Percentiles rank a stretch among this genome's conserved stretches.
Evolutionary conservation across 2,797 vertebrate species (phyloP).

Genomic region (Furcifer pardalis): DNA sequence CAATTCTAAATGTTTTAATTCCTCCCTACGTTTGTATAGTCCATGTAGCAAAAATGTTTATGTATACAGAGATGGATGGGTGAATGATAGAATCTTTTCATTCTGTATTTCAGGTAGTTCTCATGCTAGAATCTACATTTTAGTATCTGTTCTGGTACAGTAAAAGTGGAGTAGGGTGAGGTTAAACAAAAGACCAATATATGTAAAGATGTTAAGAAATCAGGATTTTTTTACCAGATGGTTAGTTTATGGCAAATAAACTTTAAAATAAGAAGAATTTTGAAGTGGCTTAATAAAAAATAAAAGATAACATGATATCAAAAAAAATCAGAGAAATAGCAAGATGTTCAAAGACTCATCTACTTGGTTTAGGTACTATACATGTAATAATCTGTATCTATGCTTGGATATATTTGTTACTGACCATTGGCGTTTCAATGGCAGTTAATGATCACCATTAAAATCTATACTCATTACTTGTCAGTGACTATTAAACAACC

Average conservation of each 20-base stretch:
- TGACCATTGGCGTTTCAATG: too few species aligned
- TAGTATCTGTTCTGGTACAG: conserved; percentile 76
- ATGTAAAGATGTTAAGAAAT: conserved; percentile 37
- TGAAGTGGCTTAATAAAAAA: conserved; percentile 38
- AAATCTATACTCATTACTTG: too few species aligned
- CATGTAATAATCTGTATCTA: too few species aligned
- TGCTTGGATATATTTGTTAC: too few species aligned
- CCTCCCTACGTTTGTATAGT: conserved; percentile 59
- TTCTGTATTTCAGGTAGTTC: conserved; percentile 61
- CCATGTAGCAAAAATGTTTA: conserved; percentile 68
- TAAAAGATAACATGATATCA: conserved; percentile 57
- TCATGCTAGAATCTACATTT: conserved; percentile 73
- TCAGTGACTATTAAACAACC: too few species aligned
- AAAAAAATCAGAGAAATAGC: conserved; percentile 48
- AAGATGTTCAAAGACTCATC: conserved; percentile 40
- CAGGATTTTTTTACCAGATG: conserved; percentile 22
- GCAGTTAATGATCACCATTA: too few species aligned
- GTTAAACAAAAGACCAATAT: conserved; percentile 31
- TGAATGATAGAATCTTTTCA: conserved; percentile 59
- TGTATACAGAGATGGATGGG: conserved; percentile 53
- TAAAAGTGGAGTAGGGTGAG: conserved; percentile 68
- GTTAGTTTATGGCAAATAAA: conserved; percentile 11
- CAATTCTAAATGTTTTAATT: conserved; percentile 30
- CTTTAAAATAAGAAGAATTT: conserved; percentile 13
- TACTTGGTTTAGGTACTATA: too few species aligned